phyloP scores from a whole-genome alignment of 2,888 invertebrate species.

The Lasioglossum marginatum region DNA sequence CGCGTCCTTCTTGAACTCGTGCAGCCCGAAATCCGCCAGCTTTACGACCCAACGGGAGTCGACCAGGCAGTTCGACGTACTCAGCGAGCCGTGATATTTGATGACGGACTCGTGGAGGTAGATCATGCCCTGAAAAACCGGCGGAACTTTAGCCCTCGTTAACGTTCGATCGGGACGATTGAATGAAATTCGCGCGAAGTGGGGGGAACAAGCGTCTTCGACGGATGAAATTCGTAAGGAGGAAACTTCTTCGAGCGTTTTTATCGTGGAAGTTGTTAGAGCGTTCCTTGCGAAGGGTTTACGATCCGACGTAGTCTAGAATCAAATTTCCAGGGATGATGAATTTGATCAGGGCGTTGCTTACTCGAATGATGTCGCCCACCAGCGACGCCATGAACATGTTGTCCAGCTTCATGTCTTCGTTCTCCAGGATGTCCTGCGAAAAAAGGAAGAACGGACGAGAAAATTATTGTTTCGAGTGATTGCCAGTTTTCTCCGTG shows the following conservation, averaged over 20 bases:
- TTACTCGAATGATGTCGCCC: constrained; percentile 96
- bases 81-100: constrained; percentile 94
- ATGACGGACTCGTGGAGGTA: constrained; percentile 95
- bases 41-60: constrained; percentile 98
- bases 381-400: constrained; percentile 98
- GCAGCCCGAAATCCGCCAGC: constrained; percentile 95
- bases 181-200: not conserved
- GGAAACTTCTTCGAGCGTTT: constrained; percentile 1
- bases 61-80: constrained; percentile 96
- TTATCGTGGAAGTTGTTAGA: constrained; percentile 16
- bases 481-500: not conserved
- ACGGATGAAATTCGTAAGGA: not conserved
- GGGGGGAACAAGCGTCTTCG: not conserved
- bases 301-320: not conserved
- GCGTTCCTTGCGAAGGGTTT: not conserved
- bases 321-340: not conserved
- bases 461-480: constrained; percentile 19
- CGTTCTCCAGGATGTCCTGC: constrained; percentile 96
- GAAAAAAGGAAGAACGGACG: not conserved
- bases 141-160: not conserved
- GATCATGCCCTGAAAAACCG: constrained; percentile 91
- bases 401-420: constrained; percentile 97
- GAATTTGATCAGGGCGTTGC: constrained; percentile 69
- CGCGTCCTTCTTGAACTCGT: constrained; percentile 93
- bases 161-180: not conserved